Base-by-base conservation (phyloP, 2,113 vertebrate species). In the Sceloporus tristichus region DNA sequence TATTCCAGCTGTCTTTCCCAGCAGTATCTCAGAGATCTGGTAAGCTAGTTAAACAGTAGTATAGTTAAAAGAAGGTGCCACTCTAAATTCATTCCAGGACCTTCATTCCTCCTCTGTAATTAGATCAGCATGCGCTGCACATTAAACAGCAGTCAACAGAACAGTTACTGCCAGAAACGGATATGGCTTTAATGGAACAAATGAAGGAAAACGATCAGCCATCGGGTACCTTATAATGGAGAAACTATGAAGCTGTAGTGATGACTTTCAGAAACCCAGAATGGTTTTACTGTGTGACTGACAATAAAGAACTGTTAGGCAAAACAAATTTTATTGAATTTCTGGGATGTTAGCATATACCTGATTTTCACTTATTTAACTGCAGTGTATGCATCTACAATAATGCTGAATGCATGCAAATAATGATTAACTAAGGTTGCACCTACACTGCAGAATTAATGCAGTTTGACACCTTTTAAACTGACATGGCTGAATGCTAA, bases 91-190 rank as follows among this genome's bases (percentile, higher is more conserved):
- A 90, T 77, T 78, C 38, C 80, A 90, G 48, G 16, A 68, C 48
- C 86, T 79, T 66, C 85, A 23, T 48, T 73, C 79, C 80, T 88
- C 77, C 62, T 75, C 87, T 86, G 21, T 88, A 91, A 94, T 90
- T 90, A 90, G 79, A 89, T 87, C 86, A 86, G 89, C 77, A 59
- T 42, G 79, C 56, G 68, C 42, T 90, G 77, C 53, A 84, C 82
- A 89, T 19, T 91, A 90, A 92, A 84, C 82, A 82, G 88, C 14
- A 89, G 82, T 85, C 84, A 85, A 87, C 73, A 71, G 85, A 87
- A 89, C 13, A 73, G 77, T 77, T 82, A 85, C 56, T 42, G 62
- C 62, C 87, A 91, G 78, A 84, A 87, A 91, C 1, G 29, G 3
- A 14, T 79, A 86, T 78, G 34, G n/a, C 84, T 81, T 87, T 89